phyloP scores from a whole-genome alignment of 2,888 invertebrate genomes.

The Meghimatium bilineatum region DNA sequence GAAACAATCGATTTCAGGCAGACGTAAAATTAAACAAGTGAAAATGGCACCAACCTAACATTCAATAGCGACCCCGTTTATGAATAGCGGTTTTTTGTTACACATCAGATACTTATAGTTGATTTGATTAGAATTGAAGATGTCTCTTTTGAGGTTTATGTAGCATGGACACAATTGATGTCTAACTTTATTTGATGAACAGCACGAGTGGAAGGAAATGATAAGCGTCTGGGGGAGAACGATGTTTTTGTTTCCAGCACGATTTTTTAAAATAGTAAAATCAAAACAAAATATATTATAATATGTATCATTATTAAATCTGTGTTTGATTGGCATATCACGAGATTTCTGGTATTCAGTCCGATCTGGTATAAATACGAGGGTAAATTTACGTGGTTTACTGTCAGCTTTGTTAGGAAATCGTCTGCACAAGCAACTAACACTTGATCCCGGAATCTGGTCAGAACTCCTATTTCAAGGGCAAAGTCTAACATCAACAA shows the following conservation, averaged over 20 bases:
- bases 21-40: too few species aligned
- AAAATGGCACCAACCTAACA: too few species aligned
- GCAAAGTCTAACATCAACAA: too few species aligned
- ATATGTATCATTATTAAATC: not conserved
- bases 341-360: not conserved
- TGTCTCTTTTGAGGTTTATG: too few species aligned
- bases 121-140: too few species aligned
- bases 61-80: too few species aligned
- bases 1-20: too few species aligned
- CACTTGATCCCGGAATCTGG: not conserved
- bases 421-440: not conserved
- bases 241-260: not conserved
- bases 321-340: not conserved
- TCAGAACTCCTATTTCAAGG: too few species aligned
- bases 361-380: not conserved
- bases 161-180: too few species aligned
- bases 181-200: not conserved
- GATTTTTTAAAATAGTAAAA: not conserved
- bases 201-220: not conserved
- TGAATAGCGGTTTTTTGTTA: too few species aligned
- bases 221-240: not conserved
- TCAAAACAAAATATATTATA: not conserved
- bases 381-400: too few species aligned
- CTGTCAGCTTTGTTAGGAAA: not conserved
- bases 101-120: too few species aligned